Evolutionary conservation across 2,113 vertebrate species (phyloP), one percentile per base, ranked within the genome.

Genomic region (Typhlomys cinereus): DNA sequence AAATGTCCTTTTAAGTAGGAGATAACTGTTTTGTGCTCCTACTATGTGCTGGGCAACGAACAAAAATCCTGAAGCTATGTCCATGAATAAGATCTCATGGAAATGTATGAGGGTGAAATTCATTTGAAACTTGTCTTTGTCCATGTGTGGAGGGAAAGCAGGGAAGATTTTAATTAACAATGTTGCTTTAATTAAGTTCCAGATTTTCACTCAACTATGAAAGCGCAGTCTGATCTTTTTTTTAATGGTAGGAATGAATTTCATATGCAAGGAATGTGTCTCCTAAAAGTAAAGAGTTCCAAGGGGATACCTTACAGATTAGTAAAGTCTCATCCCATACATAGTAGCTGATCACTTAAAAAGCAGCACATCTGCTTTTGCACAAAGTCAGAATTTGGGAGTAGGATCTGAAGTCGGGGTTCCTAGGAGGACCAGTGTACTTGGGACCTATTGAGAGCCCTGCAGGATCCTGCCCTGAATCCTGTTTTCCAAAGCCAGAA

Each of bases 271-370:
- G 73, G 23, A 9, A 14, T 41, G 5, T 80, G 69, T 64, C 62
- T 46, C 71, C 71, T 44, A 78, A 89, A 46, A 83, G 52, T 57
- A 39, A 13, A n/a, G 50, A 20, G 27, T 23, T 44, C 74, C n/a
- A 64, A 81, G 50, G 71, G 50, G 66, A 31, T 39, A 6, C 23
- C 59, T 67, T 52, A 2, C 0, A 1, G 29, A 21, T 20, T 23
- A 52, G 5, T 73, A 44, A 70, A 93, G 14, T 59, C 81, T 82
- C 18, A 4, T 64, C 29, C 46, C 11, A 54, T 25, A 39, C 8
- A 31, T 44, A 90, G 46, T 61, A 88, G 52, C 52, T 92, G 85
- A 71, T 88, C n/a, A 82, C 69, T n/a, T 64, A 82, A 95, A 64
- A 69, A 85, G 4, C 25, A 41, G 29, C 25, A 54, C 54, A 31